phyloP scores from a whole-genome alignment of 92 coral and sea anemone genomes.

The Bergia puertoricense region DNA sequence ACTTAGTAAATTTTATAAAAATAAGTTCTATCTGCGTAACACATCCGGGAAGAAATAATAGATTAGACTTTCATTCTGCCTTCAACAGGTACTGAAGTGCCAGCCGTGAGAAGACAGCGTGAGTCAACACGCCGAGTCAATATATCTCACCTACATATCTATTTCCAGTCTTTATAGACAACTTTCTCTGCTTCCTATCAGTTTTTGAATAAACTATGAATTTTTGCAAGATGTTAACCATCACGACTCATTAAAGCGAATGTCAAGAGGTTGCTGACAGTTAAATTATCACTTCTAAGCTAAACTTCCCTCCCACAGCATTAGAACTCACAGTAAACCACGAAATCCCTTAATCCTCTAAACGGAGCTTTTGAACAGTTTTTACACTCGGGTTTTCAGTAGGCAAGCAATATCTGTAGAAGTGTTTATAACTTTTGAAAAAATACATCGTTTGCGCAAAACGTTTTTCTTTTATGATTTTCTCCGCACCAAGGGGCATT shows the following conservation, averaged over 20 bases:
- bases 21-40: slow-evolving; percentile 12
- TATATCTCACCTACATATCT: slow-evolving; percentile 15
- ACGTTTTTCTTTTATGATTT: background rate
- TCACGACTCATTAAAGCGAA: slow-evolving; percentile 4
- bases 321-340: slow-evolving; percentile 19
- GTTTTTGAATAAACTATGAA: slow-evolving; percentile 5
- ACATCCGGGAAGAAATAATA: slow-evolving; percentile 35
- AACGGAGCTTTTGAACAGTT: slow-evolving; percentile 5
- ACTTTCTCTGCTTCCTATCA: slow-evolving; percentile 26
- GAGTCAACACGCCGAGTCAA: slow-evolving; percentile 1
- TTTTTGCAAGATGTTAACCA: background rate
- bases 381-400: slow-evolving; percentile 2
- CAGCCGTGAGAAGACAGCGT: background rate
- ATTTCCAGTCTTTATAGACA: slow-evolving; percentile 9
- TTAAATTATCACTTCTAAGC: slow-evolving; percentile 32
- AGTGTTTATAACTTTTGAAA: slow-evolving; percentile 14
- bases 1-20: background rate
- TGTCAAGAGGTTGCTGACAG: slow-evolving; percentile 29
- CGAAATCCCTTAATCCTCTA: slow-evolving; percentile 34
- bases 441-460: background rate
- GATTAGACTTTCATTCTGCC: background rate
- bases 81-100: slow-evolving; percentile 21
- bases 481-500: background rate
- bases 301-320: slow-evolving; percentile 31
- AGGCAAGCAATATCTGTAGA: slow-evolving; percentile 27